Conservation (phyloP, 2,888 invertebrate species). For the Aproaerema taeniolella region DNA sequence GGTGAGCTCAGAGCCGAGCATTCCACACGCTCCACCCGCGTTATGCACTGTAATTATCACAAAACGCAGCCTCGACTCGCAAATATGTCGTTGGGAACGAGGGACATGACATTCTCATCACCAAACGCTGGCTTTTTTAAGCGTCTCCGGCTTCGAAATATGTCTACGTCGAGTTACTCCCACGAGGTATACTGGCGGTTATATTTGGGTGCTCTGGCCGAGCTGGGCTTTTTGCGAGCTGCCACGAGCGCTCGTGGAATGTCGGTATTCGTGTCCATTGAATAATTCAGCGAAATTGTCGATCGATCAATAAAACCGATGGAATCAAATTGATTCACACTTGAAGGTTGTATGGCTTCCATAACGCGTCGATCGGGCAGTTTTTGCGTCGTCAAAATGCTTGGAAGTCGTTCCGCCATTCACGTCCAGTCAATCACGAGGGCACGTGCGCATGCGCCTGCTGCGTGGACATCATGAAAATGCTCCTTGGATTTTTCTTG, state of each 20-base stretch:
- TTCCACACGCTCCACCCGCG: conserved; percentile 64
- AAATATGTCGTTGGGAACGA: conserved; percentile 75
- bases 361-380: conserved; percentile 46
- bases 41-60: conserved; percentile 75
- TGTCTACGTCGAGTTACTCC: conserved; percentile 52
- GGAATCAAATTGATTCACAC: conserved; percentile 75
- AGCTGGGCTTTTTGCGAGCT: conserved; percentile 50
- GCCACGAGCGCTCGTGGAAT: conserved; percentile 62
- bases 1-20: conserved; percentile 69
- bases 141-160: conserved; percentile 46
- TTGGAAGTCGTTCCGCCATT: conserved; percentile 64
- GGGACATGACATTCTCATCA: conserved; percentile 77
- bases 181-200: conserved; percentile 52
- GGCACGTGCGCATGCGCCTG: conserved; percentile 45
- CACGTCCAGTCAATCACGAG: conserved; percentile 54
- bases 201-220: conserved; percentile 45
- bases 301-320: conserved; percentile 74
- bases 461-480: conserved; percentile 41
- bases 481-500: conserved; percentile 41
- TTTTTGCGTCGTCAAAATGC: conserved; percentile 68
- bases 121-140: conserved; percentile 64
- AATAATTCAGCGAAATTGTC: conserved; percentile 72
- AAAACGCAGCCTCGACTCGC: conserved; percentile 70
- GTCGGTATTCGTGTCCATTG: conserved; percentile 69
- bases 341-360: conserved; percentile 64